These are phyloP conservation scores for Willisornis vidua DNA, from an alignment of 2,113 vertebrate species.

Conservation along the genomic window DNA sequence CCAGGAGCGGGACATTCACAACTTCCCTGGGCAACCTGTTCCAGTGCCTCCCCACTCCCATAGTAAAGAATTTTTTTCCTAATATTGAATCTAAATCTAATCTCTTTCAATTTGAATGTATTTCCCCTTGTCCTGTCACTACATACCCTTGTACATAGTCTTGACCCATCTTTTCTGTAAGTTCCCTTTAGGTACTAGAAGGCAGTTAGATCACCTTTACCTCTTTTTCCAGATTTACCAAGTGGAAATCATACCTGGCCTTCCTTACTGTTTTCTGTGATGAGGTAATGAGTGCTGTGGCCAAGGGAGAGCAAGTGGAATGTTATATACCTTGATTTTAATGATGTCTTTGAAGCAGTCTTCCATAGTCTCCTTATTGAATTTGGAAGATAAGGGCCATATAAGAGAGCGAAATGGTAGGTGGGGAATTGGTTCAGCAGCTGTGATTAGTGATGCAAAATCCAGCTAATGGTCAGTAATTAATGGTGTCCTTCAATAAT, in stretches of 20 bases:
- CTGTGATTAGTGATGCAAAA: not conserved
- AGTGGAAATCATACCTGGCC: not conserved
- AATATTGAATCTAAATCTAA: not conserved
- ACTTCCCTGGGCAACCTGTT: not conserved
- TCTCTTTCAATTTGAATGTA: not conserved
- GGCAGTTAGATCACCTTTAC: not conserved
- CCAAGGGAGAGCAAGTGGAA: not conserved
- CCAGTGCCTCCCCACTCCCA: not conserved
- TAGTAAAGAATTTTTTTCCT: not conserved
- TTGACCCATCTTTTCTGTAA: not conserved
- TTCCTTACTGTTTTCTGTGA: not conserved
- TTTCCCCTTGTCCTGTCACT: rapidly evolving
- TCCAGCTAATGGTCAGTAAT: not conserved
- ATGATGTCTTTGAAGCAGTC: not conserved
- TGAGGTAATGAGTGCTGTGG: not conserved
- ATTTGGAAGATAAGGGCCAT: not conserved
- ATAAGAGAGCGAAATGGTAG: not conserved
- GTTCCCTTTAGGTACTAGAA: not conserved
- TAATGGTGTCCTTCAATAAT: not conserved
- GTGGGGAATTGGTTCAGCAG: not conserved
- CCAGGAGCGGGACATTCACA: not conserved
- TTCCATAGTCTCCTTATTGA: not conserved
- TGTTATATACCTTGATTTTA: not conserved
- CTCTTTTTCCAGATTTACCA: not conserved
- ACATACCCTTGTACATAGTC: not conserved